Evolutionary conservation across 1,140 invertebrate species (phyloP).

Genomic region (Acromyrmex heyeri): DNA sequence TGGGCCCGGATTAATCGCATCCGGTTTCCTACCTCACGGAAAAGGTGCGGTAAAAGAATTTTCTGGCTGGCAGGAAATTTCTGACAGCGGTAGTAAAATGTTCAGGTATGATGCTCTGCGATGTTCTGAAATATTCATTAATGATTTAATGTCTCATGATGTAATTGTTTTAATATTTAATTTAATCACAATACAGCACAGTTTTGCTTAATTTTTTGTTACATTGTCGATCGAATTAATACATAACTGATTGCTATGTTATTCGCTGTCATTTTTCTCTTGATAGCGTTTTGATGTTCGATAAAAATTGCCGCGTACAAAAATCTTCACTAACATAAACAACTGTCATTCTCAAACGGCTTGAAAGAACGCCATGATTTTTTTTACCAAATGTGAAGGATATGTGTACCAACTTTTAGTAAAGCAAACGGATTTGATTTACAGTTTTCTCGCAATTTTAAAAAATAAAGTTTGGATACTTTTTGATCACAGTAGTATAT

Average conservation of each 20-base stretch:
- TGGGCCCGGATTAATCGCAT: slow-evolving; percentile 85
- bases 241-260: not conserved
- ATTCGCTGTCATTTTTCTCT: too few species aligned
- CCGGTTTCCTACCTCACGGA: slow-evolving; percentile 83
- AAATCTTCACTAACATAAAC: too few species aligned
- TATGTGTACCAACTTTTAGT: too few species aligned
- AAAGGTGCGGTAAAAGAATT: slow-evolving; percentile 73
- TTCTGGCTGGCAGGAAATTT: slow-evolving; percentile 49
- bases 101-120: not conserved
- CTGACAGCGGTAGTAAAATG: slow-evolving; percentile 39
- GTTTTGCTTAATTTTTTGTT: not conserved
- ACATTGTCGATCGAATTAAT: too few species aligned
- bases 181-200: not conserved
- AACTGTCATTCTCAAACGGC: too few species aligned
- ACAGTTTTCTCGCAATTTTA: too few species aligned
- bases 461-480: too few species aligned
- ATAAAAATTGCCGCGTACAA: too few species aligned
- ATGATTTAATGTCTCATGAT: slow-evolving; percentile 21
- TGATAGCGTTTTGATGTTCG: not conserved
- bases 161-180: slow-evolving; percentile 12
- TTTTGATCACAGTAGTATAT: too few species aligned
- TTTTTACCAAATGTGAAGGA: too few species aligned
- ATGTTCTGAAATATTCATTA: slow-evolving; percentile 19
- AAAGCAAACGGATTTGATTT: too few species aligned
- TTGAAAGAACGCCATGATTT: too few species aligned